A percentile compares a stretch with the other conserved stretches of the same genome.
These are phyloP conservation scores for Drosophila kokeensis DNA, from an alignment of 2,888 invertebrate genomes.

Conservation along the genomic window DNA sequence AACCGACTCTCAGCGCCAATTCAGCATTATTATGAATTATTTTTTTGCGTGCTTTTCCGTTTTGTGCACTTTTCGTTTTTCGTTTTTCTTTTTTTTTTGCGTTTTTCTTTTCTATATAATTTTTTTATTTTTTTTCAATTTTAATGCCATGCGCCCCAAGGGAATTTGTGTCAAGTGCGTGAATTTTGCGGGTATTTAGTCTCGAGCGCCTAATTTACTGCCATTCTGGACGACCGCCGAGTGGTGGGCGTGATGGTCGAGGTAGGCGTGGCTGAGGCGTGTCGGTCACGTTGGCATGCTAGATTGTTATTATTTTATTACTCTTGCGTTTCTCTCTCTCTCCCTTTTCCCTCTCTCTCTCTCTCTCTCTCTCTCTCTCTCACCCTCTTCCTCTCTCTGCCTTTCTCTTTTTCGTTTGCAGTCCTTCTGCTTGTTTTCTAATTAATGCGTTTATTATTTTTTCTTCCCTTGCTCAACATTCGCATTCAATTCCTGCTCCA, in stretches of 20 bases:
- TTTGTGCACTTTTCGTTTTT: constrained; percentile 32
- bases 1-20: constrained; percentile 14
- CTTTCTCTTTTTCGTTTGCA: constrained; percentile 5
- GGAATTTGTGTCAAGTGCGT: constrained; percentile 80
- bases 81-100: constrained; percentile 25
- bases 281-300: constrained; percentile 69
- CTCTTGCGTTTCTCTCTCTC: constrained; percentile 38
- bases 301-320: constrained; percentile 77
- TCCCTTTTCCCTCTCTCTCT: no score
- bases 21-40: constrained; percentile 71
- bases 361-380: background rate
- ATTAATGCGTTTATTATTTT: constrained; percentile 70
- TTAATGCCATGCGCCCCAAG: constrained; percentile 63
- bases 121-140: constrained; percentile 59
- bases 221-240: constrained; percentile 23
- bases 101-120: constrained; percentile 19
- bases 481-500: constrained; percentile 74
- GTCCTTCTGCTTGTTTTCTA: constrained; percentile 68
- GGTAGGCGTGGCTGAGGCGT: constrained; percentile 26
- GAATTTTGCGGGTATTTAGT: constrained; percentile 71
- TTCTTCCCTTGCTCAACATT: constrained; percentile 24
- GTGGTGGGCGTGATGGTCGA: constrained; percentile 33
- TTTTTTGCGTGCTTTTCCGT: constrained; percentile 48
- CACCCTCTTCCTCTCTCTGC: background rate
- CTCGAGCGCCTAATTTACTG: constrained; percentile 73